Base-by-base conservation (phyloP, 2,888 invertebrate species). In the Drosophila seclusa region DNA sequence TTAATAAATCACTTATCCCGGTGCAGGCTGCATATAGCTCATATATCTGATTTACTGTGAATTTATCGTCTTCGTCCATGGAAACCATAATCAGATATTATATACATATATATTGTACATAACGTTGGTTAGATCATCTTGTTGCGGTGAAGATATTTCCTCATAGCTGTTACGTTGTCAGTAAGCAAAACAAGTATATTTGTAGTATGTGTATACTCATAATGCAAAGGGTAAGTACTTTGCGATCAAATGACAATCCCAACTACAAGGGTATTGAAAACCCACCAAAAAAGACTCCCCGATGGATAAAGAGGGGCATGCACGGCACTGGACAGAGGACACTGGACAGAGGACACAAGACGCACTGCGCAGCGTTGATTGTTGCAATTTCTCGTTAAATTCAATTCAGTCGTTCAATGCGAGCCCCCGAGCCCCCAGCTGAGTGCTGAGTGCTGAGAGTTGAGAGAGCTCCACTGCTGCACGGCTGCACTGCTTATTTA, bases 381-480 rank as follows among this genome's bases (percentile, higher is more conserved):
- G 84, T 89, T 87, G 89, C 84, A 85, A 85, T 89, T 85, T 89
- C 87, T 89, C 84, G 84, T 89, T 89, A 89, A 85, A 85, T 85
- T 85, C 89, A 85, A 85, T 85, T 85, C 89, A 84, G 84, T 82
- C 82, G 69, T 78, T 88, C 87, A 78, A 76, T 81, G 73, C 68
- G 54, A 82, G 68, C 73, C 53, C 53, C 49, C 18, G 40, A 31
- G 40, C 52, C 38, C 49, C 27, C 34, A 36, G 40, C 52, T 32
- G 54, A 59, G 59, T 45, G 40, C 21, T 34, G 34, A 55, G 27
- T 24, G 42, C 40, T 38, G 40, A 61, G 57, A 40, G 61, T 34
- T 54, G 70, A 64, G 52, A 36, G 38, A 45, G 59, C 48, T 57
- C 6, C 48, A 57, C 61, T 18, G 10, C 27, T 52, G 8, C 38